A percentile compares a stretch with the other conserved stretches of the same genome.
These are phyloP conservation scores for Caenorhabditis sp. DNA, from an alignment of 2,888 invertebrate genomes.

Conservation along the genomic window DNA sequence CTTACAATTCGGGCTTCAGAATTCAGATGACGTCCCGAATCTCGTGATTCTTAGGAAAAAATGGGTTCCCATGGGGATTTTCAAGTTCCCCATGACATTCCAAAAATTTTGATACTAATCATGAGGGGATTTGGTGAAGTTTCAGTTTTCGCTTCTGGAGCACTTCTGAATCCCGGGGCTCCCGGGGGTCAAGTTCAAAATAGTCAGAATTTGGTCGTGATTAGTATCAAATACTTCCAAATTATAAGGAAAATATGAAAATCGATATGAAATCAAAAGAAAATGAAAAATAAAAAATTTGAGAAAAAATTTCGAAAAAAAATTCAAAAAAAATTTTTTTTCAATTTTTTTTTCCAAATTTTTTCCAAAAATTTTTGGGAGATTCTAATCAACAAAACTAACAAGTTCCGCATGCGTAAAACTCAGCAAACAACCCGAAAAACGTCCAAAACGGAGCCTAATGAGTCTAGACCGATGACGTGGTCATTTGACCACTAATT, in stretches of 20 bases:
- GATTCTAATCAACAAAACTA: too few species aligned
- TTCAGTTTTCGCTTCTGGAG: not conserved
- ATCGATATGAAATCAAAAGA: not conserved
- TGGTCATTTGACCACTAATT: not conserved
- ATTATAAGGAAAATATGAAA: not conserved
- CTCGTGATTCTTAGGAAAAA: too few species aligned
- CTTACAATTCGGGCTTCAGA: too few species aligned
- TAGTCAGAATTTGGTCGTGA: not conserved
- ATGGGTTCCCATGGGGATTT: too few species aligned
- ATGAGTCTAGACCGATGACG: not conserved
- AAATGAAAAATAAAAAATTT: not conserved
- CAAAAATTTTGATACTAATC: too few species aligned
- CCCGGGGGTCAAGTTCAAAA: not conserved
- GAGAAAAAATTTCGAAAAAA: not conserved
- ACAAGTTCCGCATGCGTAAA: too few species aligned
- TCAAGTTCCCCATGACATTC: too few species aligned
- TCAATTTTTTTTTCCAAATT: not conserved
- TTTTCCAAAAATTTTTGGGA: not conserved
- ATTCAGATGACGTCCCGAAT: too few species aligned
- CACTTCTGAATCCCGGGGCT: not conserved
- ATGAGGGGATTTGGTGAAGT: too few species aligned
- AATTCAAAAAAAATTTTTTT: conserved; percentile 3
- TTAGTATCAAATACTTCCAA: not conserved
- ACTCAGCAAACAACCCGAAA: too few species aligned
- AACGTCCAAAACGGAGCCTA: too few species aligned